A percentile compares a stretch with the other conserved stretches of the same genome.
Conservation (phyloP, 92 coral and sea anemone genomes). For the Paragorgia papillata region DNA sequence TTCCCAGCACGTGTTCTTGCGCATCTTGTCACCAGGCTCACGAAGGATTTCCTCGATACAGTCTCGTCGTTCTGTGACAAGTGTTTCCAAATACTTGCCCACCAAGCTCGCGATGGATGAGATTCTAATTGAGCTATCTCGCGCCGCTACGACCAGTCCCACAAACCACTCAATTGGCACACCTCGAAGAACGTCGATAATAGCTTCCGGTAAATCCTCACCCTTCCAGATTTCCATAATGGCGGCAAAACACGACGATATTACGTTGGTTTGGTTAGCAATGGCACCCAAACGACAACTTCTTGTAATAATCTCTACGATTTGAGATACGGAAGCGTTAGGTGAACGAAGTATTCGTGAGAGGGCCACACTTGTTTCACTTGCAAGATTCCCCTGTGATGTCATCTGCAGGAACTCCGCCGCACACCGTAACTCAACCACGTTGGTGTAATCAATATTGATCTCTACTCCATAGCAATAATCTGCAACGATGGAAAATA, state of each 20-base stretch:
- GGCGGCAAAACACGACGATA: conserved; percentile 31
- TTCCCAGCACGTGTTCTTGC: neutral
- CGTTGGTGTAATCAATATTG: conserved; percentile 29
- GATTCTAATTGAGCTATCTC: conserved; percentile 3
- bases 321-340: neutral
- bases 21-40: neutral
- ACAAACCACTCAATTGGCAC: conserved; percentile 46
- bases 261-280: conserved; percentile 27
- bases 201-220: neutral
- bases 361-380: conserved; percentile 28
- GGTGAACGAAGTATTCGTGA: conserved; percentile 16
- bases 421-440: conserved; percentile 45
- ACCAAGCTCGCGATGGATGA: conserved; percentile 1
- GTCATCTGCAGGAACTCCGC: conserved; percentile 48
- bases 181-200: neutral
- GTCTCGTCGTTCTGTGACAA: neutral
- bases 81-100: neutral
- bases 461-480: conserved; percentile 37
- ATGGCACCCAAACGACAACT: conserved; percentile 39
- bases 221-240: conserved; percentile 12
- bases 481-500: conserved; percentile 37
- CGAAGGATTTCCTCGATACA: neutral
- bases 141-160: conserved; percentile 10
- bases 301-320: neutral
- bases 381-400: conserved; percentile 37